These are phyloP conservation scores for Pangasius macronema DNA, from an alignment of 2,797 vertebrate genomes.

Conservation along the genomic window DNA sequence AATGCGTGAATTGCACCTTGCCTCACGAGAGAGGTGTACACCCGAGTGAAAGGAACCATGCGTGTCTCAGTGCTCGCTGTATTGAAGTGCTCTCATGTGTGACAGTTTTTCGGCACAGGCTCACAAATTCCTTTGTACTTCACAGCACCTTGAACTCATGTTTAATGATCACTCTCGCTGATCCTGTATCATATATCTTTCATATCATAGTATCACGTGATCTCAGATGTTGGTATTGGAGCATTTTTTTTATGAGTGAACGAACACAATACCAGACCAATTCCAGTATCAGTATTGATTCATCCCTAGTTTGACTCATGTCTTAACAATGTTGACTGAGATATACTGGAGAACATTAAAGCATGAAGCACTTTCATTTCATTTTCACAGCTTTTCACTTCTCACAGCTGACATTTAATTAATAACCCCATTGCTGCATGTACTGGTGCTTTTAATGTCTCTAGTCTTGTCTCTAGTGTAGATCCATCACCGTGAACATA, in stretches of 20 bases:
- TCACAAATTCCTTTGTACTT: not conserved
- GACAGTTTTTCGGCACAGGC: too few relatives aligned
- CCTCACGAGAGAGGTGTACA: not conserved
- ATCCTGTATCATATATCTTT: not conserved
- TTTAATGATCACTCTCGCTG: not conserved
- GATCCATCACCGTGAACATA: slow-evolving; percentile 35
- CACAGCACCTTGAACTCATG: not conserved
- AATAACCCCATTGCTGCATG: slow-evolving; percentile 60
- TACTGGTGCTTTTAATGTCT: slow-evolving; percentile 41
- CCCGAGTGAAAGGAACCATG: not conserved
- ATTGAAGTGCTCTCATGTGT: not conserved
- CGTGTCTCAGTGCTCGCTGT: slow-evolving; percentile 6
- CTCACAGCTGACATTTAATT: slow-evolving; percentile 68
- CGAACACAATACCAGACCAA: not conserved
- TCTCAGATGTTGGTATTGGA: not conserved
- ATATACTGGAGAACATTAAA: not conserved
- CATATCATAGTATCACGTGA: not conserved
- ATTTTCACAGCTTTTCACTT: not conserved
- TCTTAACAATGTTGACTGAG: not conserved
- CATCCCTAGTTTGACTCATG: not conserved
- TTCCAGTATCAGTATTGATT: not conserved
- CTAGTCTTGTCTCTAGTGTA: slow-evolving; percentile 48
- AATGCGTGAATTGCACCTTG: not conserved
- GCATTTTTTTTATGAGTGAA: not conserved
- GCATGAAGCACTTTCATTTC: not conserved